Evolutionary conservation across 2,113 vertebrate genomes (phyloP).

Genomic region (Seriola dumerili): DNA sequence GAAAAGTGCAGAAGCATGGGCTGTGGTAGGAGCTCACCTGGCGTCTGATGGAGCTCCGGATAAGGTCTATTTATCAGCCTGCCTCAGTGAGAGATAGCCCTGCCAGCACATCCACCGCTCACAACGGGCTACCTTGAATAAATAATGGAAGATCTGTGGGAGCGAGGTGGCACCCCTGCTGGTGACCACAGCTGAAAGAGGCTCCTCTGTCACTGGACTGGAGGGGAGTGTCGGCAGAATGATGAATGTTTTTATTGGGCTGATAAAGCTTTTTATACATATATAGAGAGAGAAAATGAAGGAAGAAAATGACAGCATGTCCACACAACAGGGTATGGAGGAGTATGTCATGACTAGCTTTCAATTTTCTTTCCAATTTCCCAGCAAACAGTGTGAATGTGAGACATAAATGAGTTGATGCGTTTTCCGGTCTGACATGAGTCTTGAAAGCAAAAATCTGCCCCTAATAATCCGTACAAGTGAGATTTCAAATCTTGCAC

Average conservation of each 20-base stretch:
- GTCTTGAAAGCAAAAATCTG: neutral
- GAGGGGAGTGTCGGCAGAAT: conserved; percentile 12
- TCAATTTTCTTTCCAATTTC: neutral
- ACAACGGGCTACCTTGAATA: conserved; percentile 61
- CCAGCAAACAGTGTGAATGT: neutral
- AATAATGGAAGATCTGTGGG: conserved; percentile 56
- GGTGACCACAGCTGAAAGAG: conserved; percentile 46
- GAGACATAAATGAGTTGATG: neutral
- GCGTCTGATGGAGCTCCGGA: conserved; percentile 58
- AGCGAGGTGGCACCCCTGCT: conserved; percentile 20
- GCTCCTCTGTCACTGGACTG: conserved; percentile 35
- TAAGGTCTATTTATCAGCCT: conserved; percentile 66
- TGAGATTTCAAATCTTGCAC: neutral
- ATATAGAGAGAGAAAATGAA: too few relatives aligned
- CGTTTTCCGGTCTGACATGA: neutral
- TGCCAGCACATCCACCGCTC: conserved; percentile 52
- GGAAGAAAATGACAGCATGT: conserved; percentile 8
- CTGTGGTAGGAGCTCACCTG: conserved; percentile 53
- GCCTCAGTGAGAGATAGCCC: conserved; percentile 54
- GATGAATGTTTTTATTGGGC: conserved; percentile 47
- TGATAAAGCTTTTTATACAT: conserved; percentile 2
- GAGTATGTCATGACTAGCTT: neutral
- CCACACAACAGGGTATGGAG: neutral
- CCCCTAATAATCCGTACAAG: neutral
- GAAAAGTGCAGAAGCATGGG: conserved; percentile 10